phyloP scores from a whole-genome alignment of 2,113 vertebrate genomes.

The Heptranchias perlo region DNA sequence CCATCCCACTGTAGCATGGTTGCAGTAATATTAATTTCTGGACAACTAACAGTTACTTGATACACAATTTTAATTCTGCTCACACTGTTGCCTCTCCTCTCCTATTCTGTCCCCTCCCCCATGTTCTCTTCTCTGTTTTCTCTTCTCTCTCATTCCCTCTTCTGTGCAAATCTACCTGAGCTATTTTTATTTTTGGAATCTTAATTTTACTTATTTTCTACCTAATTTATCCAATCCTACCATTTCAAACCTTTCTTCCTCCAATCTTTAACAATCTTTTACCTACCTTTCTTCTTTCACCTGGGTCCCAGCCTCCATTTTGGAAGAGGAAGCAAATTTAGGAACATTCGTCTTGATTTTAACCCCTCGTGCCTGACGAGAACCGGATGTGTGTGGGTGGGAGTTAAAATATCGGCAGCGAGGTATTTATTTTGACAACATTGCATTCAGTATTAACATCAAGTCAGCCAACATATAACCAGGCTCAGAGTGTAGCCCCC shows the following conservation, averaged over 20 bases:
- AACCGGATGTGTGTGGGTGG: no score
- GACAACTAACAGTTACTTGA: background rate
- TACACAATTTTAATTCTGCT: background rate
- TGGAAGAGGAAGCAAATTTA: background rate
- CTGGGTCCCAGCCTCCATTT: background rate
- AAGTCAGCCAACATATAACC: no score
- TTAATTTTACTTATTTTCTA: background rate
- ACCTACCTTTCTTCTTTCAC: no score
- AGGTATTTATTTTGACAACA: no score
- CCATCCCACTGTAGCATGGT: background rate
- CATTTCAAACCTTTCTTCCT: background rate
- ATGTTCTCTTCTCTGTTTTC: background rate
- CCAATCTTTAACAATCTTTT: background rate
- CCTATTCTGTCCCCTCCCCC: background rate
- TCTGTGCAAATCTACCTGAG: background rate
- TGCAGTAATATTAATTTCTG: background rate
- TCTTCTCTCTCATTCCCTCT: background rate
- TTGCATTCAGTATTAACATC: no score
- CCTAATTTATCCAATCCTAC: background rate
- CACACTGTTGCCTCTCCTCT: background rate
- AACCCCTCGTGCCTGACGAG: no score
- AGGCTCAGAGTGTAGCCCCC: no score
- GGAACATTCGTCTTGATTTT: no score
- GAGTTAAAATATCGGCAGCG: no score
- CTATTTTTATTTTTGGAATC: background rate